A percentile compares a stretch with the other conserved stretches of the same genome.
These are phyloP conservation scores for Perognathus longimembris DNA, from an alignment of 2,113 vertebrate species.

Conservation along the genomic window DNA sequence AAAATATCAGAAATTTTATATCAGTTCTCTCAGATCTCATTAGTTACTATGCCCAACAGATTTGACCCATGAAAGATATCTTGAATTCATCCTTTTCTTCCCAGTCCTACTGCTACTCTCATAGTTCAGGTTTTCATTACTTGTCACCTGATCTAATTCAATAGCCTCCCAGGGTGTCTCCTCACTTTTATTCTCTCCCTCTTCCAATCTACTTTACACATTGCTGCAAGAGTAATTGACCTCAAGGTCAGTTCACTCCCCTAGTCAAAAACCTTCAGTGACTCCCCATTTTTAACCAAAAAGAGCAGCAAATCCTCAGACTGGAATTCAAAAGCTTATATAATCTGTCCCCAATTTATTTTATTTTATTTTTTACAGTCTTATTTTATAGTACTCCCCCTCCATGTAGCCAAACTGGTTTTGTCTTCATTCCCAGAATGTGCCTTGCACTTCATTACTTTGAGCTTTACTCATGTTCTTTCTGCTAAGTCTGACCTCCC, in stretches of 20 bases:
- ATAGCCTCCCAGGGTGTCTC: constrained; percentile 79
- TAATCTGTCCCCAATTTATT: constrained; percentile 74
- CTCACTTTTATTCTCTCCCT: constrained; percentile 75
- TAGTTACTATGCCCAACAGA: constrained; percentile 72
- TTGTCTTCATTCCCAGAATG: constrained; percentile 73
- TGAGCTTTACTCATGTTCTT: constrained; percentile 49
- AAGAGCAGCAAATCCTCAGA: constrained; percentile 74
- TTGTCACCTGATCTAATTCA: constrained; percentile 77
- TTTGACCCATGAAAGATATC: constrained; percentile 75
- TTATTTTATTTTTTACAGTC: constrained; percentile 56
- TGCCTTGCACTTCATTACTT: constrained; percentile 67
- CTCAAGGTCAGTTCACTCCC: constrained; percentile 74
- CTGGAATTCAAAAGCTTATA: constrained; percentile 71
- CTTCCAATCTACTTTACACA: constrained; percentile 75
- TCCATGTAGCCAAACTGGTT: constrained; percentile 70
- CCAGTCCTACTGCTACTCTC: constrained; percentile 64
- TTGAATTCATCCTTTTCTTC: constrained; percentile 76
- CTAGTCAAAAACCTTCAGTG: constrained; percentile 76
- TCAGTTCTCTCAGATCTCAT: constrained; percentile 74
- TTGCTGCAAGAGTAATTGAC: constrained; percentile 78
- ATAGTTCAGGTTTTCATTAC: constrained; percentile 77
- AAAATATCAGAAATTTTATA: constrained; percentile 69
- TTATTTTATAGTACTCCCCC: constrained; percentile 65
- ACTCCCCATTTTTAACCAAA: constrained; percentile 79
- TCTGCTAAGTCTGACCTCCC: constrained; percentile 57